These are phyloP conservation scores for Heliconius ethilla DNA, from an alignment of 2,888 invertebrate species.

Conservation along the genomic window DNA sequence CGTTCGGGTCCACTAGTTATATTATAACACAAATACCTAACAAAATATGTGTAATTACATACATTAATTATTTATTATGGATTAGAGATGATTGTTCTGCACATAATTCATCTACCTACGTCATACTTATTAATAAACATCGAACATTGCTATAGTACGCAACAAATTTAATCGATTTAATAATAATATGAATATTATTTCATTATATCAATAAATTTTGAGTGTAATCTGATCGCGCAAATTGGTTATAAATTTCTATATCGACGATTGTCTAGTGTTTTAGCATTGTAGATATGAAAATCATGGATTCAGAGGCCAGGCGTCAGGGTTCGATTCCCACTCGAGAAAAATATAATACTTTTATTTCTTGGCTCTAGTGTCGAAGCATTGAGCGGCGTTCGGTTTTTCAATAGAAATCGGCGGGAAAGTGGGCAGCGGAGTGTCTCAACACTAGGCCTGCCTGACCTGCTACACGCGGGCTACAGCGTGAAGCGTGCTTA, in stretches of 20 bases:
- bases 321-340: too few relatives aligned
- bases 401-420: too few relatives aligned
- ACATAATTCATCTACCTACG: slow-evolving; percentile 48
- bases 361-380: too few relatives aligned
- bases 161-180: slow-evolving; percentile 28
- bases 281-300: neutral
- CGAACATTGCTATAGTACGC: slow-evolving; percentile 35
- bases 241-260: slow-evolving; percentile 20
- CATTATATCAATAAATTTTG: slow-evolving; percentile 11
- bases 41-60: slow-evolving; percentile 42
- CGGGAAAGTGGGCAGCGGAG: too few relatives aligned
- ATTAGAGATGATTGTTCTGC: slow-evolving; percentile 39
- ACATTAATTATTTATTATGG: slow-evolving; percentile 42
- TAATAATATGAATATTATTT: slow-evolving; percentile 26
- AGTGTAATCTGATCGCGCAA: slow-evolving; percentile 17
- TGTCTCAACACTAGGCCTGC: too few relatives aligned
- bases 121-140: slow-evolving; percentile 38
- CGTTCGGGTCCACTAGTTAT: too few relatives aligned
- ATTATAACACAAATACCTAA: slow-evolving; percentile 34
- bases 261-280: neutral
- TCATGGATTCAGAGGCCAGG: neutral
- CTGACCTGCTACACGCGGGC: too few relatives aligned
- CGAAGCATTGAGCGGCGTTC: too few relatives aligned
- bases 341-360: too few relatives aligned
- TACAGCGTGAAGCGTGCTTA: neutral